A percentile compares a stretch with the other conserved stretches of the same genome.
phyloP scores from a whole-genome alignment of 2,888 invertebrate genomes.

The Siphlonurus alternatus region DNA sequence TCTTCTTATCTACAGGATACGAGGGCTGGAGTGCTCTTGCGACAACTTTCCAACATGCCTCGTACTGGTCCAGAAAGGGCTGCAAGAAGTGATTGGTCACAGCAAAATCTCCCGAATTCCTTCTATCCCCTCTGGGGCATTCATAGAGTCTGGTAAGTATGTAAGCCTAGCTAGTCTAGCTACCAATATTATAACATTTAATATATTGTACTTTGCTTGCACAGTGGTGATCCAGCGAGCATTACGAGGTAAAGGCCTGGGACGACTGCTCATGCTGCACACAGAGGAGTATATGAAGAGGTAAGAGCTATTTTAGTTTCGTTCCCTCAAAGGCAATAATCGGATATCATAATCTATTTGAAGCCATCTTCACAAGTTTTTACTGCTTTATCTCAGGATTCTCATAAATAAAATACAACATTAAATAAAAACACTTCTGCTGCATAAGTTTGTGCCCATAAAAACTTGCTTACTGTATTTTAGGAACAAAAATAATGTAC shows the following conservation, averaged over 20 bases:
- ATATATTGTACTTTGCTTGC: too few species aligned
- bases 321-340: too few species aligned
- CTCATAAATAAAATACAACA: too few species aligned
- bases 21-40: conserved; percentile 41
- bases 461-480: too few species aligned
- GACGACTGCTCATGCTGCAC: conserved; percentile 53
- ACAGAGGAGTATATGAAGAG: conserved; percentile 51
- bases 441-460: too few species aligned
- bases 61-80: conserved; percentile 32
- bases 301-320: conserved; percentile 22
- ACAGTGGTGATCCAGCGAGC: conserved; percentile 53
- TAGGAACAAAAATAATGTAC: too few species aligned
- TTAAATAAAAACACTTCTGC: too few species aligned
- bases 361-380: neutral
- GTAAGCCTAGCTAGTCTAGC: too few species aligned
- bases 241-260: conserved; percentile 57
- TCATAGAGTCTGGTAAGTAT: conserved; percentile 47
- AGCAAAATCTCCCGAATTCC: conserved; percentile 61
- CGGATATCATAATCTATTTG: neutral
- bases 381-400: too few species aligned
- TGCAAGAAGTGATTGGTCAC: conserved; percentile 51
- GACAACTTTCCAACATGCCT: conserved; percentile 18
- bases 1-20: conserved; percentile 29
- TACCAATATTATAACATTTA: too few species aligned
- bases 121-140: conserved; percentile 49